Evolutionary conservation across 2,797 vertebrate species (phyloP).

Genomic region (Pipistrellus kuhlii): DNA sequence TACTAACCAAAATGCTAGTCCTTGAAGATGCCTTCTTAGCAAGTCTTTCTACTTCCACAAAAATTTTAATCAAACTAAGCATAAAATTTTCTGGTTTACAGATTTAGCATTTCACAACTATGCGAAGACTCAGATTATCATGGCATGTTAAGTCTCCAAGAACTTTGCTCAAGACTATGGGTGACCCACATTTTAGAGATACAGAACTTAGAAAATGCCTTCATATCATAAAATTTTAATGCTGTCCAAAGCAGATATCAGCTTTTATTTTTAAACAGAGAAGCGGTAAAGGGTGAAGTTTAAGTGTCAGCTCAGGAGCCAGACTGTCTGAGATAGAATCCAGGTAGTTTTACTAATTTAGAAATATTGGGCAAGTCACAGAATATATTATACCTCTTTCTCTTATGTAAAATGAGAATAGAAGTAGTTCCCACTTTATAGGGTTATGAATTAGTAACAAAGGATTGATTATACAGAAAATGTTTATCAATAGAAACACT

Average conservation of each 20-base stretch:
- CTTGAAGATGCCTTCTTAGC: conserved; percentile 35
- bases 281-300: background rate
- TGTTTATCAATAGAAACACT: background rate
- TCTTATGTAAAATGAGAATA: conserved; percentile 19
- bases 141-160: background rate
- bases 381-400: background rate
- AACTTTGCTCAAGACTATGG: conserved; percentile 18
- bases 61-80: conserved; percentile 49
- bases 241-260: background rate
- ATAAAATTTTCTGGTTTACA: conserved; percentile 16
- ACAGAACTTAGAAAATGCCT: conserved; percentile 40
- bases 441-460: background rate
- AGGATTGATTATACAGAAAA: background rate
- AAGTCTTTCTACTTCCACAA: conserved; percentile 42
- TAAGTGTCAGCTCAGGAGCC: background rate
- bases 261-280: conserved; percentile 55
- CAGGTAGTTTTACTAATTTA: background rate
- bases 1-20: conserved; percentile 26
- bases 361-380: background rate
- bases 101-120: conserved; percentile 45
- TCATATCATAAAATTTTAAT: conserved; percentile 51
- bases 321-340: background rate
- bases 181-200: conserved; percentile 40
- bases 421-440: background rate
- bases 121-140: background rate